Evolutionary conservation across 2,113 vertebrate genomes (phyloP), one percentile per base, ranked within the genome.

Genomic region (Scartelaos histophorus): DNA sequence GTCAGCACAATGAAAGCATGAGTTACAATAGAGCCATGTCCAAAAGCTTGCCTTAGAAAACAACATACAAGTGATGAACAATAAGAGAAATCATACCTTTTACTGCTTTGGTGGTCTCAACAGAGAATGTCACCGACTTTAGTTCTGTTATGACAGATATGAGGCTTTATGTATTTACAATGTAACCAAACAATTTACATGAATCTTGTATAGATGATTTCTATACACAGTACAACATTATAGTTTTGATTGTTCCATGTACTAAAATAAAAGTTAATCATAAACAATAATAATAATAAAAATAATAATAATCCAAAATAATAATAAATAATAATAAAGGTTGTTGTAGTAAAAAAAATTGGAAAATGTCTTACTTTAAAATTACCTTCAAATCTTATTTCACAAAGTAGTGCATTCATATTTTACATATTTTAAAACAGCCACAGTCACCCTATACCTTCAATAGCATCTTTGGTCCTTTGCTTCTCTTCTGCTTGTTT

Each of bases 371-470:
- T 17, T 13, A 13, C 10, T 47, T 47, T 16, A 15, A 49, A 2
- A 16, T 3, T 16, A 2, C 2, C 13, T 13, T 49, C 60, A 43
- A 51, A 51, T 51, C 15, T 51, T 47, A 51, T 29, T 29, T 29
- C 29, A 29, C 29, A 29, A 29, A 29, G 49, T 19, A 51, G 49
- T 51, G 5, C 29, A 29, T 29, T 29, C 29, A 29, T 29, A 29
- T 29, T 29, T 29, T 29, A 29, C 29, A 29, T 29, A 29, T 51
- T 51, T 51, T 6, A 15, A 24, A 72, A 17, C 66, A 25, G 66
- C 21, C 70, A 4, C 61, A 51, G 69, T 64, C 16, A 19, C 66
- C 34, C 13, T 16, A 51, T 86, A 86, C 84, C 85, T 86, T 75
- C 60, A 6, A 3, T 15, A 58, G 67, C 49, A 22, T 75, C 66